Conservation (phyloP, 2,113 vertebrate species). For the Sakesphorus luctuosus region DNA sequence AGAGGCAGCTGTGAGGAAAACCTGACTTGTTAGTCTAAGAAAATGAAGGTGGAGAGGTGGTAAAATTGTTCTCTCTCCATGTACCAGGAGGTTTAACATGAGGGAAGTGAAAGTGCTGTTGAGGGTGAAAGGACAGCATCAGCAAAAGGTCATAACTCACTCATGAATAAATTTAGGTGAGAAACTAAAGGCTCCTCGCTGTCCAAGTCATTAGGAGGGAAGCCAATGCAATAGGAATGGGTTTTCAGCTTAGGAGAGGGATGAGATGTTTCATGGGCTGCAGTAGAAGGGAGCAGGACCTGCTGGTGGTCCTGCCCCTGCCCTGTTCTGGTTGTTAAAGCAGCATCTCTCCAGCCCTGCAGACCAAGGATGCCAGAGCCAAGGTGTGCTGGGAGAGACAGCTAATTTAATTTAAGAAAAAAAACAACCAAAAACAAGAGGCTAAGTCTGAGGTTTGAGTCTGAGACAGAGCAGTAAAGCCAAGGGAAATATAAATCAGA, state of each 20-base stretch:
- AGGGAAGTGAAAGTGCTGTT: constrained; percentile 16
- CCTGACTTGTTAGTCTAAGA: not conserved
- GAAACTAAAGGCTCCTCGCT: not conserved
- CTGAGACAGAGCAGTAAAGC: not conserved
- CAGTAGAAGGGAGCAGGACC: not conserved
- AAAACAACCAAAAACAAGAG: not conserved
- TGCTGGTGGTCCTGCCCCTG: not conserved
- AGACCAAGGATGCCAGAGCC: not conserved
- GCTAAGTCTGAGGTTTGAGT: not conserved
- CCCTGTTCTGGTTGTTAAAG: not conserved
- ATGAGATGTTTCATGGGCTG: not conserved
- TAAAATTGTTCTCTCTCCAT: not conserved
- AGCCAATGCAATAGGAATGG: not conserved
- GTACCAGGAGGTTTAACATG: constrained; percentile 5
- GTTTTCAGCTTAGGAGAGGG: not conserved
- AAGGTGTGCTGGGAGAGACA: not conserved
- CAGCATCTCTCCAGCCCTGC: not conserved
- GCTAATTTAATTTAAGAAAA: not conserved
- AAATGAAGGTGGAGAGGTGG: constrained; percentile 27
- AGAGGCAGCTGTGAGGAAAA: not conserved
- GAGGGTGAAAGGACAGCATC: constrained; percentile 23
- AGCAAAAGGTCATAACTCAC: constrained; percentile 25
- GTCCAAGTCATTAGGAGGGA: not conserved
- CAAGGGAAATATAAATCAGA: not conserved
- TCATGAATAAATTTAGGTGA: constrained; percentile 18